Conservation (phyloP, 2,113 vertebrate genomes). For the Penelope pileata region DNA sequence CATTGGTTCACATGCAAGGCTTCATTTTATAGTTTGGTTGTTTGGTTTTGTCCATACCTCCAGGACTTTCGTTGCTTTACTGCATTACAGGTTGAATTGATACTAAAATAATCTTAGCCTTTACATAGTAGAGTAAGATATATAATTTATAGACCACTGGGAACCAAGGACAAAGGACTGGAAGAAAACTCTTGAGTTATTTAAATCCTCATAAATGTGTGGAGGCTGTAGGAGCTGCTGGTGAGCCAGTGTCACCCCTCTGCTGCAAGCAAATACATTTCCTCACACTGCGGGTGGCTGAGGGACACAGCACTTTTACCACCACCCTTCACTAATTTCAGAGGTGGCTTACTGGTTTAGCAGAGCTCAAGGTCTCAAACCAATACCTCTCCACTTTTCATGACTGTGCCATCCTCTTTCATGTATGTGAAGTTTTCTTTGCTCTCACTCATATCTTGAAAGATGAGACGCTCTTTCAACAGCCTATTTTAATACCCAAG, state of each 20-base stretch:
- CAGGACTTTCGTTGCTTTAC: background rate
- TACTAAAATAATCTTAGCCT: background rate
- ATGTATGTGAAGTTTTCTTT: background rate
- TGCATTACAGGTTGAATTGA: background rate
- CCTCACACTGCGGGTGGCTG: rapidly evolving
- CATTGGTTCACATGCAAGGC: background rate
- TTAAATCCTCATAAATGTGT: background rate
- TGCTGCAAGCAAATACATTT: background rate
- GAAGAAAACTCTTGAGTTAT: background rate
- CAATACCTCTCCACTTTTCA: background rate
- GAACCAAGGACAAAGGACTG: background rate
- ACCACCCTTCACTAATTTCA: background rate
- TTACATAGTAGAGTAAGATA: background rate
- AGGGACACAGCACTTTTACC: rapidly evolving
- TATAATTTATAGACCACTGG: background rate
- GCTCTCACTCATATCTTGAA: background rate
- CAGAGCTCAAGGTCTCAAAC: background rate
- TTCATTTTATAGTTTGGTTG: background rate
- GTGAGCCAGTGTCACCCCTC: background rate
- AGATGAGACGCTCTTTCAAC: background rate
- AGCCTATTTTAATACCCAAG: constrained; percentile 21
- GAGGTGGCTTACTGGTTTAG: background rate
- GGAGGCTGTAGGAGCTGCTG: background rate
- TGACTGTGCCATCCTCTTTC: background rate
- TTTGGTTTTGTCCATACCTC: background rate